Conservation (phyloP, 2,113 vertebrate genomes). For the Ceyx cyanopectus region DNA sequence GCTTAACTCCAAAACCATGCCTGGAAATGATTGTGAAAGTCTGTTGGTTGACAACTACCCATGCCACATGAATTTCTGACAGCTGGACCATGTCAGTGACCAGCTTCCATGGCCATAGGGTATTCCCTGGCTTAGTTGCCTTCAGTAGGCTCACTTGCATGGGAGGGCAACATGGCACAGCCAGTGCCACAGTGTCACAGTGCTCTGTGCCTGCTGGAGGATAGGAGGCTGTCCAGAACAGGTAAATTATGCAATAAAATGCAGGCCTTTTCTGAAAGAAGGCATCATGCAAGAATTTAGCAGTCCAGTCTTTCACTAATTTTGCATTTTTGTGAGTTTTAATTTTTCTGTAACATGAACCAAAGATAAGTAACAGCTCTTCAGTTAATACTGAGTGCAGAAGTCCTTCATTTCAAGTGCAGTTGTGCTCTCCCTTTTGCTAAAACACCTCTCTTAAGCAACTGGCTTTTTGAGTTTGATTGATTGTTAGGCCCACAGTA, state of each 20-base stretch:
- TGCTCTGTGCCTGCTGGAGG: background rate
- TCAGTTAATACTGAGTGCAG: background rate
- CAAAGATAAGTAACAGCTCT: background rate
- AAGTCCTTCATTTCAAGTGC: background rate
- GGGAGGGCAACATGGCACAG: background rate
- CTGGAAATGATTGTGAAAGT: fast-evolving
- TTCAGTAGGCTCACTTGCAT: fast-evolving
- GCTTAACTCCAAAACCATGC: background rate
- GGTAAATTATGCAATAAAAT: background rate
- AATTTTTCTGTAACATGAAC: background rate
- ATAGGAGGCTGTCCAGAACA: background rate
- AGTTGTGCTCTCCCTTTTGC: background rate
- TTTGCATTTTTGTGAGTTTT: background rate
- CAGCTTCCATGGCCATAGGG: fast-evolving
- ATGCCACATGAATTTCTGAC: background rate
- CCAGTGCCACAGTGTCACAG: background rate
- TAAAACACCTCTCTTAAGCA: background rate
- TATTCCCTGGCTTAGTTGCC: background rate
- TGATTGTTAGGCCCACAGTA: background rate
- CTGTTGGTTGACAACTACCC: background rate
- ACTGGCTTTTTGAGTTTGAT: background rate
- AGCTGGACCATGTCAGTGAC: background rate
- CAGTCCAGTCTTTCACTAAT: background rate
- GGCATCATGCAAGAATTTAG: background rate
- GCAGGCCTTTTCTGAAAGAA: background rate